These are phyloP conservation scores for Galeopterus variegatus DNA, from an alignment of 2,113 vertebrate genomes.

Conservation along the genomic window DNA sequence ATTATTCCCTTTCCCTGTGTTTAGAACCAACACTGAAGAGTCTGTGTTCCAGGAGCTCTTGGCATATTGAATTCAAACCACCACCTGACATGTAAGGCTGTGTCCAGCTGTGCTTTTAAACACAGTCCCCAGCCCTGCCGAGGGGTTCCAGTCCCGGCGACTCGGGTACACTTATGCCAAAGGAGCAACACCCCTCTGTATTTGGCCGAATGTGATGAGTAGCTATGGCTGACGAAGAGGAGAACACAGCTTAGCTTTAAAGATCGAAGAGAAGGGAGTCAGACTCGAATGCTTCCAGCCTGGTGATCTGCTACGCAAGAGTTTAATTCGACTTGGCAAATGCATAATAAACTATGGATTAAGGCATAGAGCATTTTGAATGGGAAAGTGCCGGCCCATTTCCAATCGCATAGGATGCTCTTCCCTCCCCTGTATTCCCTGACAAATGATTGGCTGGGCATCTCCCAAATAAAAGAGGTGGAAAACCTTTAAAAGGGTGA, in stretches of 20 bases:
- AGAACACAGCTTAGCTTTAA: slow-evolving; percentile 88
- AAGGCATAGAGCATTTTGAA: slow-evolving; percentile 59
- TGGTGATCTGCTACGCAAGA: slow-evolving; percentile 85
- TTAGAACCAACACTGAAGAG: accelerated
- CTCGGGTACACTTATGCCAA: slow-evolving; percentile 88
- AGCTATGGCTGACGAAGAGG: slow-evolving; percentile 89
- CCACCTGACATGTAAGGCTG: not conserved
- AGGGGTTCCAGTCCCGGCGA: slow-evolving; percentile 82
- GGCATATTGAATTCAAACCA: not conserved
- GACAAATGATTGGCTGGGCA: not conserved
- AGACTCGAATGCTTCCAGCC: slow-evolving; percentile 83
- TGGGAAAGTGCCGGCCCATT: not conserved
- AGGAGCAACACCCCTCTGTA: slow-evolving; percentile 87
- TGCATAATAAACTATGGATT: slow-evolving; percentile 70
- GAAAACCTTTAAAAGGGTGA: not conserved
- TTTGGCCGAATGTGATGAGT: slow-evolving; percentile 88
- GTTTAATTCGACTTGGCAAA: slow-evolving; percentile 74
- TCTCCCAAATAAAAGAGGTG: not conserved
- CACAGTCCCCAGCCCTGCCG: slow-evolving; percentile 79
- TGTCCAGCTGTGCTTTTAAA: slow-evolving; percentile 14
- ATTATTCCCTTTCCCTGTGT: accelerated
- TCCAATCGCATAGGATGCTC: slow-evolving; percentile 30
- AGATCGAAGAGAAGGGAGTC: slow-evolving; percentile 87
- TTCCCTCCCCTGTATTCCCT: slow-evolving; percentile 49
- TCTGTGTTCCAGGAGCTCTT: not conserved